phyloP scores from a whole-genome alignment of 35 echinoderm and acorn worm species.

The Ptychodera flava region DNA sequence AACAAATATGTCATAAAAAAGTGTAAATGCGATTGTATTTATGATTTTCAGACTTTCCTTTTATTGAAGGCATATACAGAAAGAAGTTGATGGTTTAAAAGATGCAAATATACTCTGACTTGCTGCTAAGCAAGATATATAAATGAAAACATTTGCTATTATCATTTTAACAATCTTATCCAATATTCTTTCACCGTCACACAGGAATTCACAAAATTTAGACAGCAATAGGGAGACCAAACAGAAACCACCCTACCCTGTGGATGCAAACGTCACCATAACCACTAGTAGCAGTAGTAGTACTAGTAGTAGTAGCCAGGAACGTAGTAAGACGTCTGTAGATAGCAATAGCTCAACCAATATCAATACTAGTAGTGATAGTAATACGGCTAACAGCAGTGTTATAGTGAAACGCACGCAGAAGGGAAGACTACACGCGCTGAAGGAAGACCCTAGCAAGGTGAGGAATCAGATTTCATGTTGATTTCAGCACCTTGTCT shows the following conservation, averaged over 20 bases:
- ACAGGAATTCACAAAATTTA: neutral
- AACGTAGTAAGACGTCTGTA: neutral
- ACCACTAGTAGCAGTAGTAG: neutral
- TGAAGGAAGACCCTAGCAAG: slow-evolving; percentile 80
- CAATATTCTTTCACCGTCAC: no score
- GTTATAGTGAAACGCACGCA: slow-evolving; percentile 57
- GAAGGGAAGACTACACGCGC: slow-evolving; percentile 77
- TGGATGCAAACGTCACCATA: neutral
- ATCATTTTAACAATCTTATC: no score
- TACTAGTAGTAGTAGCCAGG: neutral
- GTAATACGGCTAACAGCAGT: neutral
- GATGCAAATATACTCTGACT: no score
- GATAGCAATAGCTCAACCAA: neutral
- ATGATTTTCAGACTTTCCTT: no score
- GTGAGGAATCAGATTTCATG: no score
- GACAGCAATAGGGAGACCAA: neutral
- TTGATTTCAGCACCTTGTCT: no score
- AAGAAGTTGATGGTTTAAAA: no score
- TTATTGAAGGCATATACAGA: no score
- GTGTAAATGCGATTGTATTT: no score
- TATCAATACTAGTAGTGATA: neutral
- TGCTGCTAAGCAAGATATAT: no score
- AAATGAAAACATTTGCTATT: no score
- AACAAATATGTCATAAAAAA: no score
- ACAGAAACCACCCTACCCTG: neutral